Base-by-base conservation (phyloP, 1,140 invertebrate species). In the Thrips palmi region DNA sequence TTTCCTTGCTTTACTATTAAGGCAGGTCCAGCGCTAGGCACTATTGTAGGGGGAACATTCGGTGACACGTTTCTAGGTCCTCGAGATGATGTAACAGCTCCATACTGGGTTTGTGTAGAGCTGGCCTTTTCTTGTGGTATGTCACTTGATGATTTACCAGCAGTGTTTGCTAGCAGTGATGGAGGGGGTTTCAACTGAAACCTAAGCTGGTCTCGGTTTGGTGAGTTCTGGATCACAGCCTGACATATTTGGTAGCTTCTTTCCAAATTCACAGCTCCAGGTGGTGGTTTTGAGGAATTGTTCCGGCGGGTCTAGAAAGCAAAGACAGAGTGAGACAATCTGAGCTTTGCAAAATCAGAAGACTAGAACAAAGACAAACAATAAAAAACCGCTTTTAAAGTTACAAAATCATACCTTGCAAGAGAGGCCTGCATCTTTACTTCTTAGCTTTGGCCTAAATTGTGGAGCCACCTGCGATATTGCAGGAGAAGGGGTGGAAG, bases 171-270 rank as follows among this genome's bases (percentile, higher is more conserved):
- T n/a, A 82, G 59, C 25, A 82, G 61, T 35, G 77, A 72, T 1
- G 82, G 82, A 5, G 82, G 81, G 39, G 77, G 77, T 39, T 82
- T 80, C 41, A 89, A 57, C 49, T 88, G 83, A 12, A 77, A 76
- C 41, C 79, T 72, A n/a, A 88, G 52, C 52, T 86, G 82, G 53
- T 86, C 79, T 15, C 83, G 62, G 57, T 89, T 89, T 0, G 81
- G 82, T 50, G 80, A 86, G 51, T 85, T 89, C 59, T 89, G 83
- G 44, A 93, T 87, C 2, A 91, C 87, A 25, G 84, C 85, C 58
- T 92, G 85, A 58, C 88, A 93, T 48, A 96, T 96, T 58, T 93
- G 86, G 54, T 92, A 88, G 49, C 88, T 93, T 21, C 89, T 65
- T 54, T 92, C 86, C 10, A 93, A 60, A 59, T 93, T 93, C 5